Evolutionary conservation across 2,888 invertebrate genomes (phyloP), one percentile per base, ranked within the genome.

Genomic region (Orchesellides sinensis): DNA sequence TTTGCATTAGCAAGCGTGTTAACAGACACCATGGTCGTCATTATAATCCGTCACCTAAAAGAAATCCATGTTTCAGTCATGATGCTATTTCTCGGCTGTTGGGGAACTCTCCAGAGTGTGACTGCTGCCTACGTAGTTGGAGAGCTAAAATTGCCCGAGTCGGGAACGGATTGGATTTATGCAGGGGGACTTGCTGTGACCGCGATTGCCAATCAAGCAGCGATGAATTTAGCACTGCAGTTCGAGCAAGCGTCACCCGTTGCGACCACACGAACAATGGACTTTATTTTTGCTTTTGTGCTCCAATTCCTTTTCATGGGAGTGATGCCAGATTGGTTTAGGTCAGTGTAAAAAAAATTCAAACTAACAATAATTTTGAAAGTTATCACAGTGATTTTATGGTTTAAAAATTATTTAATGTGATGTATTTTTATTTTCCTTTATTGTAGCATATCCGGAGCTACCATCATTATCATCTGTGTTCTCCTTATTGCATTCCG

Each of bases 231-330:
- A 6, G 87, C 87, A 1, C 70, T 87, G 0, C 78, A 87, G 29
- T 81, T 72, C 27, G 87, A 87, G 45, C 82, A 86, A 27, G 84
- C 87, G 0, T 79, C 78, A 10, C 82, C 80, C 6, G 84, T 87
- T 5, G 81, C 87, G 2, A 49, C 86, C 0, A 78, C 82, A 10
- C 25, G 85, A 21, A 74, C 84, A 3, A 65, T 78, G 49, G 83
- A 85, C 29, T 73, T 85, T 19, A 56, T 86, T n/a, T 86, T 86
- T 56, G 83, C 87, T 0, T 87, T 86, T 54, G 21, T 83, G 5
- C 80, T 86, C 54, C 87, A 87, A 63, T 83, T 83, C 47, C 6
- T 84, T 3, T 74, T 86, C n/a, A 32, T 87, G 14, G 72, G 79
- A 47, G 32, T 74, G 2, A n/a, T 66, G 6, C 87, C 87, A 0